A percentile compares a stretch with the other conserved stretches of the same genome.
phyloP scores from a whole-genome alignment of 2,797 vertebrate genomes.

The Allobates femoralis region DNA sequence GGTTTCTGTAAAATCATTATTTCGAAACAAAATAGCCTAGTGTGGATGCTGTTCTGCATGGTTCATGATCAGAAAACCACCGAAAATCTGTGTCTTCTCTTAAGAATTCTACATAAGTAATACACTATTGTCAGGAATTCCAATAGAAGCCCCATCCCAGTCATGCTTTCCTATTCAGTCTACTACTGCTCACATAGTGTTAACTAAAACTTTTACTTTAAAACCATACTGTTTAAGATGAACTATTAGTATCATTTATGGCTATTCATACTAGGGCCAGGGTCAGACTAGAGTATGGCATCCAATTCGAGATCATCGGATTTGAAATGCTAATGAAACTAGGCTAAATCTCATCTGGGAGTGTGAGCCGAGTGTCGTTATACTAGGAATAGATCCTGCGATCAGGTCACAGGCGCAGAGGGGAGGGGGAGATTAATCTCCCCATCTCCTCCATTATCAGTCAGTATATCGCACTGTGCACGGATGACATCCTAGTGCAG shows the following conservation, averaged over 20 bases:
- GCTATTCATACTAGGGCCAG: background rate
- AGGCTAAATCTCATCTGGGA: no score
- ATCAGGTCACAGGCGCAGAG: no score
- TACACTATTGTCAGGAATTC: conserved; percentile 26
- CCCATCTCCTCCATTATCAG: no score
- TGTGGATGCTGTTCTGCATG: conserved; percentile 60
- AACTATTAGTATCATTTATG: background rate
- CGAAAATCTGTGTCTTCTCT: conserved; percentile 45
- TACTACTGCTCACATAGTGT: background rate
- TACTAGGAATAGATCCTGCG: no score
- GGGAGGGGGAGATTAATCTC: no score
- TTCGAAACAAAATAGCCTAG: conserved; percentile 58
- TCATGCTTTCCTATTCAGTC: background rate
- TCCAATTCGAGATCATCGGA: no score
- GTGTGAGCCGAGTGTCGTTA: no score
- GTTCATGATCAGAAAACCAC: conserved; percentile 58
- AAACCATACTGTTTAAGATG: background rate
- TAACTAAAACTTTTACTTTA: conserved; percentile 1
- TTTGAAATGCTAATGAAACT: no score
- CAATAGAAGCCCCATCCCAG: background rate
- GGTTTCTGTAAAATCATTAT: conserved; percentile 64
- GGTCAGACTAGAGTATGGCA: no score
- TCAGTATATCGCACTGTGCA: no score
- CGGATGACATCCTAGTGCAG: no score
- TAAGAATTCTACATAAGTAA: conserved; percentile 41